Evolutionary conservation across 2,888 invertebrate genomes (phyloP), one percentile per base, ranked within the genome.

Genomic region (Eueremaeus valkanovi): DNA sequence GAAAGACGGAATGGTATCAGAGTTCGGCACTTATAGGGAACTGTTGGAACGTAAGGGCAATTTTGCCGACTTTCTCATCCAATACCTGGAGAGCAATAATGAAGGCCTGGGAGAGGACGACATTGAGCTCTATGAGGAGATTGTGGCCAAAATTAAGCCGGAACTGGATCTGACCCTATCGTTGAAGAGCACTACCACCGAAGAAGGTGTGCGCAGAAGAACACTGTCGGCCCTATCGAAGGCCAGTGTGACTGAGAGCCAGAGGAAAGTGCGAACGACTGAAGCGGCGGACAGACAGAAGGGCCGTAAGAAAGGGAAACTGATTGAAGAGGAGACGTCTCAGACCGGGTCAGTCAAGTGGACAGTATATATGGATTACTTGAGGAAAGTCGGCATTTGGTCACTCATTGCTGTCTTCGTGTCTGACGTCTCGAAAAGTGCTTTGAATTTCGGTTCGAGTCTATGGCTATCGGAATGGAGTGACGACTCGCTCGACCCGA

Each of bases 1-100:
- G 81, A 90, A 90, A 81, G 88, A 91, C 81, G 97, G 97, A 0
- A 87, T 88, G 81, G 88, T 98, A 21, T 91, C 92, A 0, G 97
- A 98, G 84, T 87, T 86, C 70, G 98, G 98, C 73, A 90, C 92
- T 8, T 98, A 96, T 85, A 89, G 91, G 80, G 90, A 95, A 82
- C 86, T 98, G 81, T 83, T 98, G 77, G 90, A 89, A 79, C 91
- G 90, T 84, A 92, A 85, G 78, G 87, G 87, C 58, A 85, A 84
- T 8, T 88, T 88, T 82, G 85, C 86, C 0, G 85, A 86, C 76
- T 86, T 87, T 79, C 81, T 87, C 36, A 83, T 83, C 77, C 83
- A 83, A 45, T 85, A 84, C 77, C 79, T 85, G 36, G 76, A 76
- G 49, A 73, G 73, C 24, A 29, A 27, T 9, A 58, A 73, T 16